These are phyloP conservation scores for Xenus cinereus DNA, from an alignment of 2,113 vertebrate genomes.

Conservation along the genomic window DNA sequence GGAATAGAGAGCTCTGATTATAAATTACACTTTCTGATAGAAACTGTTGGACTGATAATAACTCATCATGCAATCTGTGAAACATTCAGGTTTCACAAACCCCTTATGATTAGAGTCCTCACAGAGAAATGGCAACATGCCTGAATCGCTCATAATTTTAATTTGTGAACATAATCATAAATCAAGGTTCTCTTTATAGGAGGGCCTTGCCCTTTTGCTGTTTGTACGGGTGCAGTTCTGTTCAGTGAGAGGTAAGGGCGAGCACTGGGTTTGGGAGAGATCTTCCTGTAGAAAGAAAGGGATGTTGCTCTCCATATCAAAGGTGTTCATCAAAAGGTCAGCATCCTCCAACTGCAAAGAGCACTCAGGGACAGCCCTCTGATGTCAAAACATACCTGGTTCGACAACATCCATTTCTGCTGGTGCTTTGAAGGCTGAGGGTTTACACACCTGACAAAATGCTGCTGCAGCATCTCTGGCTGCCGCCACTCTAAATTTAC, in stretches of 20 bases:
- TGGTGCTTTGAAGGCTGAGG: neutral
- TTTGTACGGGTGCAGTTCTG: neutral
- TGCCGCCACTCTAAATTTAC: neutral
- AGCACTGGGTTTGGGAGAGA: neutral
- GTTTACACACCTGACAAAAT: neutral
- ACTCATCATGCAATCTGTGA: neutral
- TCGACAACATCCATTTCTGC: neutral
- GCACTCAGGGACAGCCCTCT: neutral
- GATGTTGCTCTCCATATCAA: neutral
- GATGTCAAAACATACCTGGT: neutral
- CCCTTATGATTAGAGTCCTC: slow-evolving; percentile 18
- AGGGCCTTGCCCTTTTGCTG: neutral
- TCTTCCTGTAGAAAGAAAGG: neutral
- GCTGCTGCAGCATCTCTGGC: neutral
- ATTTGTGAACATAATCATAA: slow-evolving; percentile 24
- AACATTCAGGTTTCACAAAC: slow-evolving; percentile 46
- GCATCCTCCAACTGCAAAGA: slow-evolving; percentile 2
- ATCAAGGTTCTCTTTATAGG: slow-evolving; percentile 12
- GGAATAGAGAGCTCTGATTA: slow-evolving; percentile 37
- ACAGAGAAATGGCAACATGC: neutral
- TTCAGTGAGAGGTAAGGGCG: neutral
- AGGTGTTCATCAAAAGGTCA: slow-evolving; percentile 2
- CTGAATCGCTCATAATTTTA: slow-evolving; percentile 12
- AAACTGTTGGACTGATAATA: neutral
- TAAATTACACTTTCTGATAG: slow-evolving; percentile 25